Conservation (phyloP, 2,888 invertebrate genomes). For the Julus scandinavius region DNA sequence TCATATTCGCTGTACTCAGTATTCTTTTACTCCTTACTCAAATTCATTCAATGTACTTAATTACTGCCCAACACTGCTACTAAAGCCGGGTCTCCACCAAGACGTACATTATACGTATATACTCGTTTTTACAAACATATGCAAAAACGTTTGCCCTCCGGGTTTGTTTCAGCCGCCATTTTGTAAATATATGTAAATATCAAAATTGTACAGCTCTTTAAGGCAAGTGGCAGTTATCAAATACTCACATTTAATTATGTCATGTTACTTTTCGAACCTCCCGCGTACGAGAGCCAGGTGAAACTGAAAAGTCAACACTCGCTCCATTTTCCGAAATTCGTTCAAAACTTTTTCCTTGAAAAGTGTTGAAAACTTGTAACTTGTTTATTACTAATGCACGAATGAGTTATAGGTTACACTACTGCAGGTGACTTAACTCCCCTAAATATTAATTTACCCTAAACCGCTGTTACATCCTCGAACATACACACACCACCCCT, state of each 20-base stretch:
- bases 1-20: too few relatives aligned
- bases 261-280: not conserved
- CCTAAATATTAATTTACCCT: slow-evolving; percentile 39
- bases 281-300: not conserved
- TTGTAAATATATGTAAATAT: too few relatives aligned
- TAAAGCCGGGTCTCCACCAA: too few relatives aligned
- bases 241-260: not conserved
- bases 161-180: too few relatives aligned
- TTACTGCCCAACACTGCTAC: too few relatives aligned
- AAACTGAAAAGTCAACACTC: not conserved
- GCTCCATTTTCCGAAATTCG: not conserved
- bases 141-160: too few relatives aligned
- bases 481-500: slow-evolving; percentile 8
- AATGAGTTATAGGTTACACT: slow-evolving; percentile 37
- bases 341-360: not conserved
- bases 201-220: too few relatives aligned
- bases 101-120: too few relatives aligned
- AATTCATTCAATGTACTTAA: too few relatives aligned
- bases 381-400: slow-evolving; percentile 27
- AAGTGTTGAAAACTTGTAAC: not conserved
- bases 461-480: slow-evolving; percentile 14
- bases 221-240: too few relatives aligned
- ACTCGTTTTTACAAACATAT: too few relatives aligned
- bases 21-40: too few relatives aligned
- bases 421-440: slow-evolving; percentile 16